Conservation (phyloP, 2,113 vertebrate genomes). For the Struthidea cinerea region DNA sequence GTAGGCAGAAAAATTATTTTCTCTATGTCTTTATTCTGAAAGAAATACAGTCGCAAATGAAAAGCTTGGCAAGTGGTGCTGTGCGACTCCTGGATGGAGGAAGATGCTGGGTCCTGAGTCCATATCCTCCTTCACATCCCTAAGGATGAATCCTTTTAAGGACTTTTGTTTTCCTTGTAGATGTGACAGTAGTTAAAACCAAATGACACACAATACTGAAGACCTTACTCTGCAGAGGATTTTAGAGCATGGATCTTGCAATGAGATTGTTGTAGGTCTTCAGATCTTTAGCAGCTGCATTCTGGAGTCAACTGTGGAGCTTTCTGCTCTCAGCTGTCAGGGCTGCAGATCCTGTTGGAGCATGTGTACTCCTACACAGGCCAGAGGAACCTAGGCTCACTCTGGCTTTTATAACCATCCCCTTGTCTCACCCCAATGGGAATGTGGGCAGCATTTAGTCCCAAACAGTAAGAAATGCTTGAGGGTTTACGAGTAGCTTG, state of each 20-base stretch:
- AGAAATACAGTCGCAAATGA: neutral
- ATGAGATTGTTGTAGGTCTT: neutral
- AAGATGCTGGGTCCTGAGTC: neutral
- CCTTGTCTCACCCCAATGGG: neutral
- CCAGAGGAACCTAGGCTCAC: neutral
- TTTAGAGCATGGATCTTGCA: neutral
- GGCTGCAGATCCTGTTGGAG: neutral
- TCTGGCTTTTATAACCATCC: neutral
- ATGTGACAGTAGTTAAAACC: neutral
- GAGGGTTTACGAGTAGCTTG: neutral
- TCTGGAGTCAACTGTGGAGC: neutral
- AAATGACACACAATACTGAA: neutral
- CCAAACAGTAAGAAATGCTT: neutral
- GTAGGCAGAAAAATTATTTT: neutral
- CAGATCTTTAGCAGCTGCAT: neutral
- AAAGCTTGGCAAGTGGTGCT: neutral
- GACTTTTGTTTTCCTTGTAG: neutral
- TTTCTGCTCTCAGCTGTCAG: neutral
- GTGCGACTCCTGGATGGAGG: rapidly evolving
- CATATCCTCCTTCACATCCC: neutral
- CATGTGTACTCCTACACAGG: neutral
- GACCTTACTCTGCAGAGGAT: neutral
- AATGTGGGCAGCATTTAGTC: neutral
- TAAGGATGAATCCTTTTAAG: neutral
- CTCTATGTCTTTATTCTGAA: neutral